Conservation (phyloP, 2,888 invertebrate species). For the Polydrusus pterygomalis region DNA sequence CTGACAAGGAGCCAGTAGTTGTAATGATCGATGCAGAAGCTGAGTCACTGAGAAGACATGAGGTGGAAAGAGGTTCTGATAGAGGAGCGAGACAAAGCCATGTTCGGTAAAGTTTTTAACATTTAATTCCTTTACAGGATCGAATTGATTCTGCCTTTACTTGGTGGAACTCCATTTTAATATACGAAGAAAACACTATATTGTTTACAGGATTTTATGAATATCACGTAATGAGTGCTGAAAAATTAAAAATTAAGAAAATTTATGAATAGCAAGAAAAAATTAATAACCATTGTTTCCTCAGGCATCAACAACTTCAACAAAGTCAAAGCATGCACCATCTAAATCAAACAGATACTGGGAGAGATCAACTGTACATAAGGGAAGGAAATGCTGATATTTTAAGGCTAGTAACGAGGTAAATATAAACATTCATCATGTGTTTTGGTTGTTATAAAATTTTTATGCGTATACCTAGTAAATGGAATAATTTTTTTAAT, state of each 20-base stretch:
- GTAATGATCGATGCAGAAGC: conserved; percentile 73
- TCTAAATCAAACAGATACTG: conserved; percentile 68
- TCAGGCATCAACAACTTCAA: conserved; percentile 42
- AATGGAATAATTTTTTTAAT: neutral
- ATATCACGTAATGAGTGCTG: too few species aligned
- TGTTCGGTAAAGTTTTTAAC: too few species aligned
- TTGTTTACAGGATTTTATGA: too few species aligned
- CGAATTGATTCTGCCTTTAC: too few species aligned
- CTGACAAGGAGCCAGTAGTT: conserved; percentile 61
- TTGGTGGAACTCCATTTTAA: too few species aligned
- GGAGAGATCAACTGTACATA: conserved; percentile 79
- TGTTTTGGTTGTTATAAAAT: too few species aligned
- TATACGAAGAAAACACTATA: too few species aligned
- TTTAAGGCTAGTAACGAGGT: conserved; percentile 83
- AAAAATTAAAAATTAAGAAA: too few species aligned
- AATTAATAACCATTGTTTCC: conserved; percentile 1
- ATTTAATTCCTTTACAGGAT: too few species aligned
- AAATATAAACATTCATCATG: neutral
- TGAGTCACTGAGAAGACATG: conserved; percentile 84
- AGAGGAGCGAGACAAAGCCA: conserved; percentile 73
- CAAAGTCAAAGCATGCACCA: conserved; percentile 51
- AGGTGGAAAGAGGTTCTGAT: conserved; percentile 86
- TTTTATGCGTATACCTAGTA: too few species aligned
- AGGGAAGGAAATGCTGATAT: conserved; percentile 92
- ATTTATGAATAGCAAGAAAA: too few species aligned